Conservation (phyloP, 2,113 vertebrate species). For the Numida meleagris region DNA sequence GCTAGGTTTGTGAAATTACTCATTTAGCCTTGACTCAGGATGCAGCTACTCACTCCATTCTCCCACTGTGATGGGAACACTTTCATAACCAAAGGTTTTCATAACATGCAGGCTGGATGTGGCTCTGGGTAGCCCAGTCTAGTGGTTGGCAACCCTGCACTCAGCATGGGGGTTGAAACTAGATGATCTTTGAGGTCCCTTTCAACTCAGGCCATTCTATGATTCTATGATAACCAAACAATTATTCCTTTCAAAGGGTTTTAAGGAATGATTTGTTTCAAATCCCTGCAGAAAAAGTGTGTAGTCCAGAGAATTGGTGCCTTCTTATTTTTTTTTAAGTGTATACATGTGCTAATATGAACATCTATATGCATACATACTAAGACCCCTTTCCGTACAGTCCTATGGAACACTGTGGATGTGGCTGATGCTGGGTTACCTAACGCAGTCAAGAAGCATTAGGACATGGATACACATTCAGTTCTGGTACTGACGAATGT, state of each 20-base stretch:
- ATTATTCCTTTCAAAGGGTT: background rate
- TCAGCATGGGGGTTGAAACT: no score
- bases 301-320: background rate
- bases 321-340: background rate
- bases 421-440: background rate
- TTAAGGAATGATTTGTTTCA: background rate
- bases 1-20: background rate
- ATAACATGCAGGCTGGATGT: no score
- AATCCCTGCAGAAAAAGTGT: background rate
- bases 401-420: background rate
- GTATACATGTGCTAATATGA: background rate
- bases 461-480: background rate
- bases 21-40: background rate
- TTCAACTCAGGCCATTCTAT: no score
- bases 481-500: rapidly evolving
- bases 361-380: background rate
- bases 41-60: background rate
- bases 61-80: background rate
- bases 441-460: background rate
- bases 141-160: no score
- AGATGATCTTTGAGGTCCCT: no score
- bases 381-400: background rate
- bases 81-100: background rate
- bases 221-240: background rate
- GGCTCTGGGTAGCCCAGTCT: no score